Evolutionary conservation across 2,113 vertebrate species (phyloP).

Genomic region (Calonectris borealis): DNA sequence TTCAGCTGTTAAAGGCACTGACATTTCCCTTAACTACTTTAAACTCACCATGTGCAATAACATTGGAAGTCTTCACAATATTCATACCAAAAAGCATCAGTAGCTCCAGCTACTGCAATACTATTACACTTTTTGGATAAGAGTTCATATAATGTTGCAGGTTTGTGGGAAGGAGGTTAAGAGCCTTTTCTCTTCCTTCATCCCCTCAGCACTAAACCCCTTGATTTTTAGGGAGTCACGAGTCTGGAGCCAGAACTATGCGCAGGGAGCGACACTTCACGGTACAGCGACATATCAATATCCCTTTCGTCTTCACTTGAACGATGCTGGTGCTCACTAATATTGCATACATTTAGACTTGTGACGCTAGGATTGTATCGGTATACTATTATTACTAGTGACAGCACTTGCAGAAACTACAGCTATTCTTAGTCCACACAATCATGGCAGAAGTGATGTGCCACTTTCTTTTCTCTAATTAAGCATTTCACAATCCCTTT

Average conservation of each 20-base stretch:
- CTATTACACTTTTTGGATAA: neutral
- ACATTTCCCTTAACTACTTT: neutral
- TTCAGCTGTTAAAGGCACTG: neutral
- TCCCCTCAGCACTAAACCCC: neutral
- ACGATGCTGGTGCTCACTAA: neutral
- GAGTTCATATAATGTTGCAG: neutral
- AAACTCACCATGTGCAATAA: neutral
- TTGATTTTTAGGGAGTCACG: neutral
- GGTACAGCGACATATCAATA: neutral
- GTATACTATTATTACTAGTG: conserved; percentile 7
- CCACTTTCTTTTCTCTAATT: conserved; percentile 12
- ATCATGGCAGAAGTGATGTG: neutral
- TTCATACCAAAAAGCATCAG: neutral
- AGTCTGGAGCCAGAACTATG: neutral
- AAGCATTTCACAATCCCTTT: neutral
- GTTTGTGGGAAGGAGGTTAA: neutral
- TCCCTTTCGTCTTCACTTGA: neutral
- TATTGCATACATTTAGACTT: neutral
- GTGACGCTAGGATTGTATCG: neutral
- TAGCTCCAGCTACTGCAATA: neutral
- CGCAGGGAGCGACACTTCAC: accelerated
- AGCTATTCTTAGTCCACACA: conserved; percentile 21
- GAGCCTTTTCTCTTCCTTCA: neutral
- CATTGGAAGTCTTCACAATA: neutral
- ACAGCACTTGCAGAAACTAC: conserved; percentile 1